Evolutionary conservation across 2,797 vertebrate species (phyloP), one percentile per base, ranked within the genome.

Genomic region (Poecilia gillii): DNA sequence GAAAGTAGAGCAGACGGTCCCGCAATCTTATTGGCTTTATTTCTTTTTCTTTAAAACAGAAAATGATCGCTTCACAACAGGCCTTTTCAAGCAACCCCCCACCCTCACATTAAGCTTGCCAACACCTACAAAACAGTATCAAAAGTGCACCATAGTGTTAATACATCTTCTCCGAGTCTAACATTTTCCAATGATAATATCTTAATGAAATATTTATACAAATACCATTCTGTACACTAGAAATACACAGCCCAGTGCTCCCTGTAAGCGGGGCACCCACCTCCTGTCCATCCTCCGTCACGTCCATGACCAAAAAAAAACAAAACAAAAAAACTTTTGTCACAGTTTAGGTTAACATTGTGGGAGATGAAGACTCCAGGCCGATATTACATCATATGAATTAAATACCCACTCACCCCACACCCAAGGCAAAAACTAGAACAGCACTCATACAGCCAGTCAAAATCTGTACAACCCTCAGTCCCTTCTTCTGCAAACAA

Each of bases 111-210:
- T 94, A 94, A 95, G 95, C 96, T 95, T 92, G 93, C 96, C 95
- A 95, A 96, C 96, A 96, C 96, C 95, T 97, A 97, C 95, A 97
- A 97, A 97, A 97, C 96, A 90, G 96, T 97, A 97, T 97, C 96
- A 97, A 97, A 97, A 97, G 96, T 97, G 96, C 96, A 96, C 96
- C 95, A 96, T 96, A 96, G 96, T 96, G 95, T 96, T 95, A 96
- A 96, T 96, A 96, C 95, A 93, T 96, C 94, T 95, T 93, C 89
- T 94, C 90, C 93, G 91, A 92, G 83, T 93, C 92, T 94, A 95
- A 94, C 90, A 79, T 93, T 94, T 95, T 94, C 94, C 94, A 93
- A 94, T 94, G 88, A 93, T 92, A 92, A 93, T 95, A 92, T 96
- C 93, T 95, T 95, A 91, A 95, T 91, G 92, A 95, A 91, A 95